phyloP scores from a whole-genome alignment of 2,888 invertebrate species.

The Chirona hameri region DNA sequence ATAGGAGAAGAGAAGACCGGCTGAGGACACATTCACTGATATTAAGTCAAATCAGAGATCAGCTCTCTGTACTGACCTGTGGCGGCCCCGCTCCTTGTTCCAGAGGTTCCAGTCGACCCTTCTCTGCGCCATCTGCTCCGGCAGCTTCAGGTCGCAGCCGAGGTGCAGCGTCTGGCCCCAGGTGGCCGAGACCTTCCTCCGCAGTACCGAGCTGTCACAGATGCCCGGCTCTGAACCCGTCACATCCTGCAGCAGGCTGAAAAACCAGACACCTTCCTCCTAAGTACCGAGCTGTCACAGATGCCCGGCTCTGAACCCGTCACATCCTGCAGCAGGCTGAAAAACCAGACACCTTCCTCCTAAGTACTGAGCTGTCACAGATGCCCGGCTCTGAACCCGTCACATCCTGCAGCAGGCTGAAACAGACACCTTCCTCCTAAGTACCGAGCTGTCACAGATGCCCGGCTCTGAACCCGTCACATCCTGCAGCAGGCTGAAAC shows the following conservation, averaged over 20 bases:
- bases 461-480: constrained; percentile 86
- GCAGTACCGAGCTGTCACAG: constrained; percentile 82
- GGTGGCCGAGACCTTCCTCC: constrained; percentile 85
- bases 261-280: neutral
- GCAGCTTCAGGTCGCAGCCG: constrained; percentile 70
- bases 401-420: constrained; percentile 78
- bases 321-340: constrained; percentile 78
- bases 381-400: constrained; percentile 85
- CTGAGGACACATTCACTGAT: no score
- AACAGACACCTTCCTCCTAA: constrained; percentile 69
- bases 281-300: constrained; percentile 67
- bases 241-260: constrained; percentile 78
- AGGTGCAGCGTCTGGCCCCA: constrained; percentile 91
- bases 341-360: constrained; percentile 65
- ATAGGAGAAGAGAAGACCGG: no score
- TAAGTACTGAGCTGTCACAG: constrained; percentile 82
- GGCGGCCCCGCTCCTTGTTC: constrained; percentile 66
- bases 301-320: constrained; percentile 85
- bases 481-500: constrained; percentile 70
- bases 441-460: constrained; percentile 82
- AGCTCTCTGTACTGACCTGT: neutral
- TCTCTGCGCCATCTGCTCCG: constrained; percentile 43
- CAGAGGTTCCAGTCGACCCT: constrained; percentile 42
- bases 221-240: constrained; percentile 85
- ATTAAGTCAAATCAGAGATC: no score